Evolutionary conservation across 2,888 invertebrate genomes (phyloP).

Genomic region (Drosophila setosimentum): DNA sequence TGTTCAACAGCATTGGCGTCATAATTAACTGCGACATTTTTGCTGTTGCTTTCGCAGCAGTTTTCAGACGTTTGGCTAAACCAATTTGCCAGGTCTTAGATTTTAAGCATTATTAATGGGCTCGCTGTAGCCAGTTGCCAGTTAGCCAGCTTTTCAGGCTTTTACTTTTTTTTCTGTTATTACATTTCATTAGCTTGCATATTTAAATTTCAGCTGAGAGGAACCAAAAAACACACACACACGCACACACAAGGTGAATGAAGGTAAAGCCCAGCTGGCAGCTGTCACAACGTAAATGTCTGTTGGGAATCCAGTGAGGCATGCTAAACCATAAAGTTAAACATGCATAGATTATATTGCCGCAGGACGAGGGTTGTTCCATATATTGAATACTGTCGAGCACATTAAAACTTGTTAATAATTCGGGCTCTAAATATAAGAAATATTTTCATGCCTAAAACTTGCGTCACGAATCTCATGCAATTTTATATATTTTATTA

Average conservation of each 20-base stretch:
- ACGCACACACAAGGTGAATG: conserved; percentile 3
- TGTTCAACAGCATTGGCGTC: conserved; percentile 54
- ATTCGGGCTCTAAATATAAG: neutral
- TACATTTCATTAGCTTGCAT: conserved; percentile 55
- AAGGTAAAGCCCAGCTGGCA: conserved; percentile 49
- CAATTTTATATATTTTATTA: neutral
- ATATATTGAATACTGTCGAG: neutral
- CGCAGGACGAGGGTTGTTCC: conserved; percentile 27
- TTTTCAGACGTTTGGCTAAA: conserved; percentile 58
- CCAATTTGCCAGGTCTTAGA: conserved; percentile 77
- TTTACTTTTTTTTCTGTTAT: conserved; percentile 40
- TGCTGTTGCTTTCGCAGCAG: conserved; percentile 43
- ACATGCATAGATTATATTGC: conserved; percentile 38
- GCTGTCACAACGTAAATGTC: conserved; percentile 59
- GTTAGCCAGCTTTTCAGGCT: conserved; percentile 20
- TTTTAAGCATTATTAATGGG: conserved; percentile 78
- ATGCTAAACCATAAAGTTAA: conserved; percentile 49
- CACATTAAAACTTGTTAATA: conserved; percentile 12
- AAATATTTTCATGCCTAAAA: neutral
- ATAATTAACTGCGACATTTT: conserved; percentile 77
- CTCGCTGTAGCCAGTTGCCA: conserved; percentile 31
- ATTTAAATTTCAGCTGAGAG: conserved; percentile 48
- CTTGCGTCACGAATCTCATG: neutral
- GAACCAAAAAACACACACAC: neutral
- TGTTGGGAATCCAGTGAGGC: conserved; percentile 45